These are phyloP conservation scores for Magallana ariakensis DNA, from an alignment of 1,140 invertebrate species.

Conservation along the genomic window DNA sequence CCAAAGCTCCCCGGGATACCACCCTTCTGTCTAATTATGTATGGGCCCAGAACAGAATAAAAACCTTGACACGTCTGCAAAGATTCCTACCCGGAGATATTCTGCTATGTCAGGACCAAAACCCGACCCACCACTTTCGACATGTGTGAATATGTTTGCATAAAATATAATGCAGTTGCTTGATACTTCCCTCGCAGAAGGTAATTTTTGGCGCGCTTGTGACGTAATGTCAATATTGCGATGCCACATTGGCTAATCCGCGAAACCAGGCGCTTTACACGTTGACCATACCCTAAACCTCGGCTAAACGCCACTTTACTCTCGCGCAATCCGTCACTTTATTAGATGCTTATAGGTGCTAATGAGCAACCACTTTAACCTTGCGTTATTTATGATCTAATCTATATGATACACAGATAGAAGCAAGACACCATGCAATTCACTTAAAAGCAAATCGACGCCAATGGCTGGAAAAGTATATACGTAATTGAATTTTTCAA, in stretches of 20 bases:
- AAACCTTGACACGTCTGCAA: conserved; percentile 19
- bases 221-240: conserved; percentile 42
- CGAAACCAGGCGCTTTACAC: conserved; percentile 20
- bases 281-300: conserved; percentile 11
- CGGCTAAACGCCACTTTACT: conserved; percentile 19
- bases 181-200: conserved; percentile 24
- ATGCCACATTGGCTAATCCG: conserved; percentile 36
- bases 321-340: conserved; percentile 14
- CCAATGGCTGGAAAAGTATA: conserved; percentile 19
- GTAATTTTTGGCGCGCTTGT: conserved; percentile 26
- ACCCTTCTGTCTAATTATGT: conserved; percentile 12
- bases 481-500: conserved; percentile 37
- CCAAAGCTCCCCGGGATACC: background rate
- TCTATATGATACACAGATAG: conserved; percentile 22
- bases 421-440: conserved; percentile 20
- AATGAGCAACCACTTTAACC: conserved; percentile 31
- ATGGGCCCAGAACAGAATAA: conserved; percentile 6
- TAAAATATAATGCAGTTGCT: conserved; percentile 15
- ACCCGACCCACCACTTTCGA: conserved; percentile 10
- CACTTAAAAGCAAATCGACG: conserved; percentile 33
- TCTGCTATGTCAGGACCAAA: conserved; percentile 9
- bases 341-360: conserved; percentile 19
- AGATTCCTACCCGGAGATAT: background rate
- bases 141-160: conserved; percentile 38
- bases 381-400: conserved; percentile 31